Percentiles rank a stretch among this genome's conserved stretches.
Evolutionary conservation across 2,888 invertebrate species (phyloP).

Genomic region (Bombylius major): DNA sequence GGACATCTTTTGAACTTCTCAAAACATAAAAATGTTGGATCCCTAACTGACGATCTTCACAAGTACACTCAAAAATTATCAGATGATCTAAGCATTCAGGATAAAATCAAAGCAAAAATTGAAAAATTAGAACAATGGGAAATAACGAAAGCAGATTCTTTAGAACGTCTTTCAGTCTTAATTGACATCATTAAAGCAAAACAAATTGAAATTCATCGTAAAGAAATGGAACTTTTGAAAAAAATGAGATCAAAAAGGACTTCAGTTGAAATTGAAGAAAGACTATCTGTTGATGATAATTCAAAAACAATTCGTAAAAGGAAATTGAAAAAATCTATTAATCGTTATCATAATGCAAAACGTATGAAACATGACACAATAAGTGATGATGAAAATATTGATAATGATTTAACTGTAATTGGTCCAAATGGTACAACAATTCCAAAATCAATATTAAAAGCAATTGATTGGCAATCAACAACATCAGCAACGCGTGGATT

Average conservation of each 20-base stretch:
- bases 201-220: neutral
- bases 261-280: no score
- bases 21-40: neutral
- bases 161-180: neutral
- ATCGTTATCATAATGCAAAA: neutral
- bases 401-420: neutral
- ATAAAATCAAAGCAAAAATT: neutral
- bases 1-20: neutral
- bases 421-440: slow-evolving; percentile 1
- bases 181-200: neutral
- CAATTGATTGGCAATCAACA: slow-evolving; percentile 21
- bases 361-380: neutral
- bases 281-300: neutral
- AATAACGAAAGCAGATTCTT: neutral
- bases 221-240: neutral
- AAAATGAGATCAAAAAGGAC: neutral
- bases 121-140: neutral
- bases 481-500: slow-evolving; percentile 44
- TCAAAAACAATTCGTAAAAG: neutral
- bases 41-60: neutral
- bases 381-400: neutral
- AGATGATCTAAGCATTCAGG: neutral
- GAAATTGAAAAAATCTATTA: neutral
- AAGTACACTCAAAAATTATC: neutral
- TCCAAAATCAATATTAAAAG: neutral